Base-by-base conservation (phyloP, 2,113 vertebrate species). In the Isichthys henryi region DNA sequence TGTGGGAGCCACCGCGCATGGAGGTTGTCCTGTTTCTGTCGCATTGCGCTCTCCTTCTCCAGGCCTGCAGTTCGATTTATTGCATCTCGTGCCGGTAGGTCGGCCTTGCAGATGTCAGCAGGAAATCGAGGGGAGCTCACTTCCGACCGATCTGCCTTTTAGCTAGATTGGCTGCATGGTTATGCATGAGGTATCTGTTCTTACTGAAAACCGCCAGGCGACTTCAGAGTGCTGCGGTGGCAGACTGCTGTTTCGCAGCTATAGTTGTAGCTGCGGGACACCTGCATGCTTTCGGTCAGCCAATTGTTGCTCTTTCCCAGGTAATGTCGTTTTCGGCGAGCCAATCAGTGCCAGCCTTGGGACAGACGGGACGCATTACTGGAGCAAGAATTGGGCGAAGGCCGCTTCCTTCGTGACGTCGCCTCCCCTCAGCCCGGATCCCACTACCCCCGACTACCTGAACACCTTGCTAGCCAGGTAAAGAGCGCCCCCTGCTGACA, bases 331-430 rank as follows among this genome's bases (percentile, higher is more conserved):
- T 90, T 99, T 99, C 92, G 98, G 98, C 6, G 98, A 99, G 94
- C 98, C 98, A 82, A 98, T 99, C 95, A 97, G 97, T 0, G 98
- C 98, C 93, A 99, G 98, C 90, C 96, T 99, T 0, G 98, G 98
- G 17, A 99, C 97, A 0, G 98, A 99, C 0, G 98, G 98, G 87
- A 99, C 98, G 0, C 98, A 99, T 94, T 99, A 99, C 92, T 99
- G 98, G 98, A 99, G 98, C 96, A 99, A 99, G 95, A 99, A 99
- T 91, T 99, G 98, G 98, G 98, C 98, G 53, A 99, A 99, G 92
- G 98, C 98, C 0, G 98, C 98, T 0, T 97, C 98, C 0, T 99
- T 98, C 93, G 98, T 99, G 92, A 97, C 97, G 2, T 99, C 98
- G 3, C 98, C 98, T 0, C 98, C 98, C 8, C 96, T 99, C 88